These are phyloP conservation scores for Molossus molossus DNA, from an alignment of 2,797 vertebrate species.

Conservation along the genomic window DNA sequence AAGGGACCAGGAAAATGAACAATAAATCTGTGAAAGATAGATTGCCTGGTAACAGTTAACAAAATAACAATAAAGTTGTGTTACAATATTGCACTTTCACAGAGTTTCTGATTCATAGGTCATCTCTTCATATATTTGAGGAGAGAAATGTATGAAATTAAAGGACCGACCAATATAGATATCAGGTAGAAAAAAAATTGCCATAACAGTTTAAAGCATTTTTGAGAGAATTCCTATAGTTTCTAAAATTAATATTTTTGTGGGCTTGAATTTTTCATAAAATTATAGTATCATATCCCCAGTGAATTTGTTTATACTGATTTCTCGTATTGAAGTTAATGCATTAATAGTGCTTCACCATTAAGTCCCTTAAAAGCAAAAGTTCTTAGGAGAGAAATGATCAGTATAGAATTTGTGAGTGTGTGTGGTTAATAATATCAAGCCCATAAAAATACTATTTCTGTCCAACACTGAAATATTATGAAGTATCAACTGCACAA, in stretches of 20 bases:
- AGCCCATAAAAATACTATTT: background rate
- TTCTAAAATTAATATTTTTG: constrained; percentile 16
- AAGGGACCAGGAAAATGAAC: background rate
- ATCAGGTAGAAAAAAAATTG: constrained; percentile 4
- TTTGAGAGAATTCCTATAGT: constrained; percentile 10
- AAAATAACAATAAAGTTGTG: background rate
- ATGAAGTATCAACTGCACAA: background rate
- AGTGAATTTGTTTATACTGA: background rate
- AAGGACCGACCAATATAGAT: background rate
- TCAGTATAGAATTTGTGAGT: background rate
- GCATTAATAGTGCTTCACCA: background rate
- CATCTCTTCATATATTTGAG: constrained; percentile 28
- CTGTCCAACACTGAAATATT: background rate
- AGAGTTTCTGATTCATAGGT: background rate
- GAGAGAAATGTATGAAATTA: background rate
- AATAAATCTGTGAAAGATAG: background rate
- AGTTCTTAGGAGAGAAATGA: background rate
- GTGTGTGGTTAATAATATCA: background rate
- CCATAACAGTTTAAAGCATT: background rate
- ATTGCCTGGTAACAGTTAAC: background rate
- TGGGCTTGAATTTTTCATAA: constrained; percentile 20
- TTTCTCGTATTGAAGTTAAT: background rate
- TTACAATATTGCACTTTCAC: background rate
- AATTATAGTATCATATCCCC: constrained; percentile 16
- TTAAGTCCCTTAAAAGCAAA: background rate